Conservation (phyloP, 2,888 invertebrate genomes). For the Beris chalybata region DNA sequence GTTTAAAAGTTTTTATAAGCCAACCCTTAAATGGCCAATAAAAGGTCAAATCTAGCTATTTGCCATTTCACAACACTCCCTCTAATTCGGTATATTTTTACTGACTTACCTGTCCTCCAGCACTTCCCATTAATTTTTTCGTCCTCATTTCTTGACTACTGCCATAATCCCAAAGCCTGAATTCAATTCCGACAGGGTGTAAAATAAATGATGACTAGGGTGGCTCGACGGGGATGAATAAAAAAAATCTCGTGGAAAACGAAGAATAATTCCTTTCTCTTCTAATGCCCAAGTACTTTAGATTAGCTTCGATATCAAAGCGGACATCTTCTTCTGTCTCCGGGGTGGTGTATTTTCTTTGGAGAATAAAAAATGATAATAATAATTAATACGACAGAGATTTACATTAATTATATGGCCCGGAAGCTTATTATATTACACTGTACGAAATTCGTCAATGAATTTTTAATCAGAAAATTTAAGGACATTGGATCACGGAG, state of each 20-base stretch:
- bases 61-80: neutral
- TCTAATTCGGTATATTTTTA: neutral
- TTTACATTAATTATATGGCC: too few species aligned
- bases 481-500: too few species aligned
- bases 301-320: neutral
- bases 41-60: neutral
- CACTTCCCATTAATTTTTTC: neutral
- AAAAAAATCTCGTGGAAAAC: neutral
- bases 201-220: neutral
- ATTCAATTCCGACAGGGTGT: slow-evolving; percentile 2
- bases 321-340: neutral
- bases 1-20: too few species aligned
- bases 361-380: too few species aligned
- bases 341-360: neutral
- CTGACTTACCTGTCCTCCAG: neutral
- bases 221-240: neutral
- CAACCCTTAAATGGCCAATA: too few species aligned
- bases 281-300: neutral
- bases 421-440: too few species aligned
- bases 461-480: too few species aligned
- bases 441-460: too few species aligned
- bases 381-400: too few species aligned
- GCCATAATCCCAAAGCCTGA: slow-evolving; percentile 1
- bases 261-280: neutral
- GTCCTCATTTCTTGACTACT: neutral